Evolutionary conservation across 2,113 vertebrate genomes (phyloP).

Genomic region (Danio rerio): GRCz12tu NC_133185.1:1025501-1026000

Average conservation of each 20-base stretch:
- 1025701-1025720: background rate
- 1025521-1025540: too few species aligned
- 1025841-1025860: constrained; percentile 70
- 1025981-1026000: constrained; percentile 77
- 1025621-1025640: background rate
- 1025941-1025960: constrained; percentile 76
- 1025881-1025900: constrained; percentile 76
- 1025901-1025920: constrained; percentile 83
- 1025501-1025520: too few species aligned
- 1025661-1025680: background rate
- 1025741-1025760: background rate
- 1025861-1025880: constrained; percentile 73
- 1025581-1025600: too few species aligned
- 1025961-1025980: constrained; percentile 75
- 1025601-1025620: too few species aligned
- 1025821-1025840: constrained; percentile 68
- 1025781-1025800: constrained; percentile 30
- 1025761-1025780: background rate
- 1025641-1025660: background rate
- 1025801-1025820: constrained; percentile 9
- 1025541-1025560: too few species aligned
- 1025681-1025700: background rate
- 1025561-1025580: too few species aligned
- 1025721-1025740: background rate
- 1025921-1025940: constrained; percentile 75